phyloP scores from a whole-genome alignment of 2,113 vertebrate genomes.

The Scartelaos histophorus region DNA sequence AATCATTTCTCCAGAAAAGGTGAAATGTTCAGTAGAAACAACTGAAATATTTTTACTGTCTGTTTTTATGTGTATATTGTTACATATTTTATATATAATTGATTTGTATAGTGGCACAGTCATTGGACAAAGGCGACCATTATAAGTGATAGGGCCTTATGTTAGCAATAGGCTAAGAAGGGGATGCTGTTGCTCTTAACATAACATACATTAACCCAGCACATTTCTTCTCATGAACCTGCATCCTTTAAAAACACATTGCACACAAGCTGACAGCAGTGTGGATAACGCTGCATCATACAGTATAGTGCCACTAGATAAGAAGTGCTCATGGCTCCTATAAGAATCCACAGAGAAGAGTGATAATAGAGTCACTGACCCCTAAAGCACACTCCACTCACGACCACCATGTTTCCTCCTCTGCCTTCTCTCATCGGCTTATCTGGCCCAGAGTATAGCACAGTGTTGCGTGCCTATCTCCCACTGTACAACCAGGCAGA shows the following conservation, averaged over 20 bases:
- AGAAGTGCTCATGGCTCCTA: slow-evolving; percentile 52
- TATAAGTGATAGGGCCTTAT: background rate
- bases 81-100: too few species aligned
- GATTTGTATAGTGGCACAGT: background rate
- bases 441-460: slow-evolving; percentile 57
- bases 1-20: too few species aligned
- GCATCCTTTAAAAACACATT: slow-evolving; percentile 23
- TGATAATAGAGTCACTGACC: slow-evolving; percentile 64
- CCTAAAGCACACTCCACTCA: slow-evolving; percentile 41
- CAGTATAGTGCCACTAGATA: slow-evolving; percentile 59
- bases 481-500: slow-evolving; percentile 52
- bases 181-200: background rate
- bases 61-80: too few species aligned
- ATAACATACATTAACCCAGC: background rate
- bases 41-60: too few species aligned
- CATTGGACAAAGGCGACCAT: background rate
- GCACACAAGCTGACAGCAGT: slow-evolving; percentile 44
- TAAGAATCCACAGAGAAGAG: slow-evolving; percentile 52
- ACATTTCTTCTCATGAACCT: slow-evolving; percentile 23
- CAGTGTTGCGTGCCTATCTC: slow-evolving; percentile 47
- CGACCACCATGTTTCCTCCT: slow-evolving; percentile 30
- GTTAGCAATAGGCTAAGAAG: slow-evolving; percentile 4
- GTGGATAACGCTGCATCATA: slow-evolving; percentile 58
- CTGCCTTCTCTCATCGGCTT: slow-evolving; percentile 54
- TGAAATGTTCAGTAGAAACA: too few species aligned